Evolutionary conservation across 2,113 vertebrate genomes (phyloP).

Genomic region (Zingel zingel): DNA sequence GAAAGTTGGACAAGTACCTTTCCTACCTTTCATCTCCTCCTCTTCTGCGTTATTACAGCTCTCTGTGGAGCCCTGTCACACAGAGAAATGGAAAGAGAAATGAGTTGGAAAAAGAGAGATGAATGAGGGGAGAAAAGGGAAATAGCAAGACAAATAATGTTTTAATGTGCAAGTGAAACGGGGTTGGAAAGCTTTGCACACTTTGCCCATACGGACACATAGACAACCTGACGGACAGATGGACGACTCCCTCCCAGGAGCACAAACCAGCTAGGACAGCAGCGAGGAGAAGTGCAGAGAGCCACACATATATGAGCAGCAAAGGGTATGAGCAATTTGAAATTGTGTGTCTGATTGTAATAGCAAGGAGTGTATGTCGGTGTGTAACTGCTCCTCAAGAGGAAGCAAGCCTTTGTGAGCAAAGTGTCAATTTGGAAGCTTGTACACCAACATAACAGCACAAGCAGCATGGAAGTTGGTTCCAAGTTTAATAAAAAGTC

Average conservation of each 20-base stretch:
- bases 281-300: constrained; percentile 46
- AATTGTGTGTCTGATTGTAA: background rate
- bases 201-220: constrained; percentile 36
- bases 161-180: constrained; percentile 11
- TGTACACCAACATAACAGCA: constrained; percentile 11
- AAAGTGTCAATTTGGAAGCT: constrained; percentile 16
- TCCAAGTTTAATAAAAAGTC: background rate
- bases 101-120: constrained; percentile 13
- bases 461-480: background rate
- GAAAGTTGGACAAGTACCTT: constrained; percentile 85
- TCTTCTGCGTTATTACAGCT: constrained; percentile 99
- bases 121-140: constrained; percentile 11
- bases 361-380: constrained; percentile 12
- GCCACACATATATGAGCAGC: constrained; percentile 37
- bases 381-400: constrained; percentile 8
- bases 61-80: constrained; percentile 94
- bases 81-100: constrained; percentile 17
- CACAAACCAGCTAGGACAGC: constrained; percentile 82
- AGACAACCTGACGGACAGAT: constrained; percentile 55
- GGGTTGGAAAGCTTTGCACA: constrained; percentile 21
- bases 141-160: constrained; percentile 14
- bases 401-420: background rate
- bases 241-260: constrained; percentile 70
- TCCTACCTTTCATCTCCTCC: constrained; percentile 98
- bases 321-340: constrained; percentile 3